Base-by-base conservation (phyloP, 2,888 invertebrate genomes). In the Neria commutata region DNA sequence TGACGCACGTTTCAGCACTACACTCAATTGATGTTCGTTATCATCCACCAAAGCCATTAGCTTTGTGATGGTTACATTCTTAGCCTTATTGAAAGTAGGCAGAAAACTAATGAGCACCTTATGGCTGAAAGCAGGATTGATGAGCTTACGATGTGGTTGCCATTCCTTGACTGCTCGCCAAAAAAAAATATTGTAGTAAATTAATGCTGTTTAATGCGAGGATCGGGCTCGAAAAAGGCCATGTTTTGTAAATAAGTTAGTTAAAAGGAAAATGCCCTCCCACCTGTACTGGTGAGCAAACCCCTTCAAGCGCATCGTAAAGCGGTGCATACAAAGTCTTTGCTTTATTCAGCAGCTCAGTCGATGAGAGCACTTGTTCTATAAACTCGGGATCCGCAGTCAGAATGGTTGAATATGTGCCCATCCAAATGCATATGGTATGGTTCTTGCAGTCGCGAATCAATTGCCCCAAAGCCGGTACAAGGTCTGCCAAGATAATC, bases 311-410 rank as follows among this genome's bases (percentile, higher is more conserved):
- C 10, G 23, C 24, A 24, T 60, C 8, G 10, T 42, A 33, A 11
- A 66, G 0, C 1, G 63, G 57, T 1, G 14, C 8, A 19, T 65
- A 66, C 1, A 63, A 1, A 1, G 51, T 5, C 14, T 53, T 29
- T 4, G 60, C 54, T 51, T 68, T 71, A 25, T 67, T 59, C 2
- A 71, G 42, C 14, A 68, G 60, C 2, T 63, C 61, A 3, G 62
- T 25, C 16, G 67, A 67, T 17, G 67, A 61, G 0, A 69, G 53
- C 25, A 69, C 53, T 46, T 63, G 58, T 45, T 67, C 65, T 23
- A 62, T 58, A 3, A 66, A 34, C 3, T 47, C 58, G 1, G 68
- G 68, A 24, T 70, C 70, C 0, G 56, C 52, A 3, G 66, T 64
- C 6, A 67, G 19, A 6, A 69, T 6, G 8, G 55, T 47, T 0